Conservation (phyloP, 1,140 invertebrate species). For the Sitodiplosis mosellana region DNA sequence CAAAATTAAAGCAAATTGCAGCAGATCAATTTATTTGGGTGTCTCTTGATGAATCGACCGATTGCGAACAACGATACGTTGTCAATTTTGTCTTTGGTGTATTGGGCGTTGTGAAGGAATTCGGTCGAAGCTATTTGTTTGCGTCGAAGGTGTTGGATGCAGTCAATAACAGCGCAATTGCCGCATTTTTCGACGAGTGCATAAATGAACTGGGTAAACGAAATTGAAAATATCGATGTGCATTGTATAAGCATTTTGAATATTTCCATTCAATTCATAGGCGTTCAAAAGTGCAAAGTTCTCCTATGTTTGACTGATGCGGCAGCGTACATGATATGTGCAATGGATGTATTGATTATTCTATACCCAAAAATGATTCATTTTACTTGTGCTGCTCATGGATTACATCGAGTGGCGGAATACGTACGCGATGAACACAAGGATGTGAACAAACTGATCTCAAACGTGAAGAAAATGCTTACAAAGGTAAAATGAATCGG, state of each 20-base stretch:
- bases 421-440: conserved; percentile 8
- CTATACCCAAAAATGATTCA: conserved; percentile 11
- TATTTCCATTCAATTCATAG: no score
- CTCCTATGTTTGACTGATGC: background rate
- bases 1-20: background rate
- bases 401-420: conserved; percentile 14
- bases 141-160: no score
- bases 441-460: conserved; percentile 10
- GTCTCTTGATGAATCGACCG: background rate
- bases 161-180: no score
- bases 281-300: background rate
- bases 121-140: background rate
- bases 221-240: no score
- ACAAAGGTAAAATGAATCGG: background rate
- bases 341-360: background rate
- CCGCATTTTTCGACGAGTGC: no score
- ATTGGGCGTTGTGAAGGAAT: background rate
- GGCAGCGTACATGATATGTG: background rate
- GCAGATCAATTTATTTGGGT: background rate
- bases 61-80: background rate
- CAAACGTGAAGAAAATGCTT: conserved; percentile 14
- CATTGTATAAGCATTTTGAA: no score
- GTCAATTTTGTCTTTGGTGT: background rate
- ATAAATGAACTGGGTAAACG: no score
- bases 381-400: conserved; percentile 16